A percentile compares a stretch with the other conserved stretches of the same genome.
These are phyloP conservation scores for Corythaixoides concolor DNA, from an alignment of 2,113 vertebrate genomes.

Conservation along the genomic window DNA sequence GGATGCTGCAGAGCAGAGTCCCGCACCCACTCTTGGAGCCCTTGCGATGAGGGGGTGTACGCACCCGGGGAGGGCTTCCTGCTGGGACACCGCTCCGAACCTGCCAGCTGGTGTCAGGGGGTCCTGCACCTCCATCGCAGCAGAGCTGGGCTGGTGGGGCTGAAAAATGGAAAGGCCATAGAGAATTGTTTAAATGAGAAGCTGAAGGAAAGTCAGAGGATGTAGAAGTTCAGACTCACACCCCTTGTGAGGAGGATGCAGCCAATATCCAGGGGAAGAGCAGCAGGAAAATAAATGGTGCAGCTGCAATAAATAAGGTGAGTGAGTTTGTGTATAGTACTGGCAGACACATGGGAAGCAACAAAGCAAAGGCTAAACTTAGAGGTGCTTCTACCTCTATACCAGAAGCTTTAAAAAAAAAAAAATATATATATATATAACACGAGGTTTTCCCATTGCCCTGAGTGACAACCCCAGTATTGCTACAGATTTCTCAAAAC, in stretches of 20 bases:
- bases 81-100: background rate
- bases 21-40: rapidly evolving
- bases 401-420: background rate
- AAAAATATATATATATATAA: background rate
- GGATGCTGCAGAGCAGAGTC: background rate
- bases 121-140: background rate
- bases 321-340: background rate
- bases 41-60: rapidly evolving
- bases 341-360: background rate
- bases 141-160: background rate
- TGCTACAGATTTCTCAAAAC: background rate
- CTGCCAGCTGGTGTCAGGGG: no score
- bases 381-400: background rate
- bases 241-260: background rate
- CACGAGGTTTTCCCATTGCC: background rate
- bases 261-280: background rate
- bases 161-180: background rate
- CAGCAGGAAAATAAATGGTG: background rate
- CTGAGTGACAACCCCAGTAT: background rate
- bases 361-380: background rate
- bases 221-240: background rate
- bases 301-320: background rate
- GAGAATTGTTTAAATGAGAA: background rate
- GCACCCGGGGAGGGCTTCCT: rapidly evolving
- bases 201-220: background rate